Base-by-base conservation (phyloP, 2,888 invertebrate genomes). In the Clusia tigrina region DNA sequence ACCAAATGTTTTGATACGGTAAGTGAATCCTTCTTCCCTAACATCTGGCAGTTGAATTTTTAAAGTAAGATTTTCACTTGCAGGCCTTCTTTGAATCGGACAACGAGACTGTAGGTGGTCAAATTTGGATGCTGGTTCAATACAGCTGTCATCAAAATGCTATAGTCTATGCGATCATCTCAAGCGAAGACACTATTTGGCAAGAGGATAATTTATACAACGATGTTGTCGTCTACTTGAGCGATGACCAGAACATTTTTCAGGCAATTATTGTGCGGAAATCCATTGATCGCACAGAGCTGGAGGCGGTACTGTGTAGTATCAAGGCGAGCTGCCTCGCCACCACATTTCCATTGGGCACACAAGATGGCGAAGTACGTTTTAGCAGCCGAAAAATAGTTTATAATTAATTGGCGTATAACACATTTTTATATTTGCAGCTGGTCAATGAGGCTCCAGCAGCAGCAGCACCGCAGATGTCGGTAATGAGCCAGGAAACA, bases 161-260 rank as follows among this genome's bases (percentile, higher is more conserved):
- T 20, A 71, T 78, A 2, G 64, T 71, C 53, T 78, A 78, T 26
- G 67, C 71, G 6, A 71, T 81, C 5, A 61, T 79, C 0, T 59
- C 64, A 1, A 68, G 71, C 51, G 60, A 20, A 0, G 70, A 72
- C 2, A 78, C 81, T 0, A 63, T 74, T 15, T 78, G 73, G 71
- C 71, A 71, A 1, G 59, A 68, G 18, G 67, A 72, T 51, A 80
- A 81, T 23, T 62, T 58, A 0, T 81, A 69, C 58, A 71, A 67
- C n/a, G 73, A 77, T 52, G 69, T 77, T 12, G 69, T 81, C 18
- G 73, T 75, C 2, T 81, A 78, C 32, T 3, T 81, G 1, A 60
- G 2, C 1, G 46, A 72, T 15, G 48, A 15, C 6, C 20, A 5
- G 6, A 5, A 2, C 20, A 20, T 48, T 15, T 20, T 20, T 15